A percentile compares a stretch with the other conserved stretches of the same genome.
phyloP scores from a whole-genome alignment of 2,888 invertebrate species.

The Lasiommata megera region DNA sequence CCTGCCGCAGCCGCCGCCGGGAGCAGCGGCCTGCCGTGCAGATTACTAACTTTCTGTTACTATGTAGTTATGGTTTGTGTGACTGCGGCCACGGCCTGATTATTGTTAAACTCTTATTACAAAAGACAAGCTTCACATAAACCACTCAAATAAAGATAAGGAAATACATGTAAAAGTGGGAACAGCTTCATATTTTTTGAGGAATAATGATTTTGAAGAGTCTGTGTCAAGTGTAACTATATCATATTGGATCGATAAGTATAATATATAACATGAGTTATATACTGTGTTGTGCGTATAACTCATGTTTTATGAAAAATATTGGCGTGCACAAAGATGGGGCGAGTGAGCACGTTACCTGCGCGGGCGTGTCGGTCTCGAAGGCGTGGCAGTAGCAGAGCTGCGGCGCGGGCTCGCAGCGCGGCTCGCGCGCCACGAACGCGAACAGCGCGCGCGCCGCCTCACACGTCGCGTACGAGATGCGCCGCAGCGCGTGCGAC shows the following conservation, averaged over 20 bases:
- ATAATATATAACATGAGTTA: too few species aligned
- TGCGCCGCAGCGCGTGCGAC: conserved; percentile 91
- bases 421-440: conserved; percentile 83
- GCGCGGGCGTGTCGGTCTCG: conserved; percentile 87
- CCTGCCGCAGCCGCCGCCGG: not conserved
- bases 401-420: conserved; percentile 82
- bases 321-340: too few species aligned
- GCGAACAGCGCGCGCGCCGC: conserved; percentile 89
- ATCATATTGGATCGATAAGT: too few species aligned
- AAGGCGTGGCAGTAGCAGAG: conserved; percentile 93
- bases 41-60: conserved; percentile 4
- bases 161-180: too few species aligned
- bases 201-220: too few species aligned
- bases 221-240: too few species aligned
- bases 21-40: not conserved
- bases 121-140: too few species aligned
- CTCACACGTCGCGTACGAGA: conserved; percentile 93
- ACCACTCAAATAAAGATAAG: too few species aligned
- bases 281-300: too few species aligned
- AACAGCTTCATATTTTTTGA: too few species aligned
- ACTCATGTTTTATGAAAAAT: too few species aligned
- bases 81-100: not conserved
- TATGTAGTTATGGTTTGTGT: not conserved
- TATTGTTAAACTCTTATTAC: not conserved
- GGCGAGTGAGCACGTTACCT: conserved; percentile 71